Evolutionary conservation across 2,888 invertebrate genomes (phyloP), one percentile per base, ranked within the genome.

Genomic region (Agonopterix subpropinquella): DNA sequence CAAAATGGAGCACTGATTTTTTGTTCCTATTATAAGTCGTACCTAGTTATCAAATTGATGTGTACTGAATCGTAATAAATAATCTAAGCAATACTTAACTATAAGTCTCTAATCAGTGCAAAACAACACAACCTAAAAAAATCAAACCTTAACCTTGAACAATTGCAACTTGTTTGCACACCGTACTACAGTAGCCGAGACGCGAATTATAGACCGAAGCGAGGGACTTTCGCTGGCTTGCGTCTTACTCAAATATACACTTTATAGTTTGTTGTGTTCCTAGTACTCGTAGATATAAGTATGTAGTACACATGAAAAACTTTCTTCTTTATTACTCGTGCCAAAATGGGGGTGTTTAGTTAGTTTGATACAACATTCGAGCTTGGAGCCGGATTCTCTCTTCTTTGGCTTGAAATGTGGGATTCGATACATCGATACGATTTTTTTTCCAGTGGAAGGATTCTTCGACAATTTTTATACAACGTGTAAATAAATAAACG

Each of bases 211-310:
- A 18, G 18, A 61, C 61, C 61, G 61, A 18, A 61, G 54, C 54
- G 58, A 59, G 67, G 60, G 62, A 69, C 64, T 70, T 70, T 70
- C 70, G 58, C 66, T 62, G 52, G 57, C 61, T 58, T 64, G 60
- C 56, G 36, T 41, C 41, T 37, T 3, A 9, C 37, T 37, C 37
- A 9, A 9, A n/a, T 37, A 9, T 18, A 18, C 18, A 18, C 18
- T 18, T 18, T 18, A 18, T 18, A 18, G 18, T 18, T 18, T n/a
- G 18, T 41, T 15, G 43, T 8, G 11, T 15, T 43, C 13, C 43
- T 15, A 15, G 43, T 15, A 43, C 43, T 43, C 10, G 11, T 11
- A 41, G 11, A n/a, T 11, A 41, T 41, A 41, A 41, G 41, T 18
- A 37, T n/a, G n/a, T 10, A 37, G 37, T 37, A 37, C 37, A 37